These are phyloP conservation scores for Leucophora obtusa DNA, from an alignment of 2,888 invertebrate species.

Conservation along the genomic window DNA sequence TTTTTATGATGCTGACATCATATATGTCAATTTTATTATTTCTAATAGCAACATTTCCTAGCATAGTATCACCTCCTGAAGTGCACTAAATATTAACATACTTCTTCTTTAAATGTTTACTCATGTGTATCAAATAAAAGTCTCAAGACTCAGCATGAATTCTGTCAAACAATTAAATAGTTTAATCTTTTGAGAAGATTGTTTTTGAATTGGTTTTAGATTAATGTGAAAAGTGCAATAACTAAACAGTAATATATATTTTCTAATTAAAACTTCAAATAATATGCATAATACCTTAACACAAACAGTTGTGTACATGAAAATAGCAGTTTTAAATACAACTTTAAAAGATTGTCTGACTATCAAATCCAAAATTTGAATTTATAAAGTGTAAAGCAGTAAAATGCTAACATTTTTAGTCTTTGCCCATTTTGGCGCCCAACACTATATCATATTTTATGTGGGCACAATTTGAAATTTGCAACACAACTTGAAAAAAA, in stretches of 20 bases:
- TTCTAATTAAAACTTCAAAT: neutral
- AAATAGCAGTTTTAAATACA: neutral
- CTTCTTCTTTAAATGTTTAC: neutral
- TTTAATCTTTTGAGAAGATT: constrained; percentile 25
- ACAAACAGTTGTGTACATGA: neutral
- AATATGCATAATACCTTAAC: neutral
- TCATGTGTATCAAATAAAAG: constrained; percentile 13
- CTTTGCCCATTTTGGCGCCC: neutral
- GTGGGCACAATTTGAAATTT: constrained; percentile 53
- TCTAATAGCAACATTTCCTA: too few relatives aligned
- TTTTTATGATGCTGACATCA: too few relatives aligned
- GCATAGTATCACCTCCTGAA: too few relatives aligned
- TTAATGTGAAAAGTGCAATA: neutral
- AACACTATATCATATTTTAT: neutral
- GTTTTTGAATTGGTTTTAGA: neutral
- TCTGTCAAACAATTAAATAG: constrained; percentile 32
- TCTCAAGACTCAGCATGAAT: constrained; percentile 30
- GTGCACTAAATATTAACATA: neutral
- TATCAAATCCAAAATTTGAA: too few relatives aligned
- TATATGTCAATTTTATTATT: too few relatives aligned
- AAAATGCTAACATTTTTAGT: too few relatives aligned
- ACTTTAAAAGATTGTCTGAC: too few relatives aligned
- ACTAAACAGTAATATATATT: neutral
- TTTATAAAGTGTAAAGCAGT: too few relatives aligned
- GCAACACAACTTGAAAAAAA: constrained; percentile 18